phyloP scores from a whole-genome alignment of 35 echinoderm and acorn worm genomes.

The Amphiura filiformis region DNA sequence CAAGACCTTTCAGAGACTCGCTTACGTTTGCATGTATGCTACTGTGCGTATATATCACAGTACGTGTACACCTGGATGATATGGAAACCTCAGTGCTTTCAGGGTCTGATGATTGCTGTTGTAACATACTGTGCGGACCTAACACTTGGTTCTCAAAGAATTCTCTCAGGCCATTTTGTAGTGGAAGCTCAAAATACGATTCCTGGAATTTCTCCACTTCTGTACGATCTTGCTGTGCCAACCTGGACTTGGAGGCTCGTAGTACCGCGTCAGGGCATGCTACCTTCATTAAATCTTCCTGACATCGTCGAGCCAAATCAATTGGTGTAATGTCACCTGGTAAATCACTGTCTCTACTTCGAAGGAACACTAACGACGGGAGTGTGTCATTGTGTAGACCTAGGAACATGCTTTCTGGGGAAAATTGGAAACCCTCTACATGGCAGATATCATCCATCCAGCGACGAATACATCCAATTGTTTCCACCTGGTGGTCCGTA shows the following conservation, averaged over 20 bases:
- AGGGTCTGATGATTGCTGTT: not conserved
- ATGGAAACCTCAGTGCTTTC: not conserved
- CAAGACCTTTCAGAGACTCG: not conserved
- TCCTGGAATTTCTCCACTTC: conserved; percentile 10
- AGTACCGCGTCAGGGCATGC: conserved; percentile 30
- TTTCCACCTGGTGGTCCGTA: not conserved
- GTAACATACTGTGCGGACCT: not conserved
- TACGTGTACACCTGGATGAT: not conserved
- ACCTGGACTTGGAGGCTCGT: conserved; percentile 25
- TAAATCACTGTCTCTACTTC: not conserved
- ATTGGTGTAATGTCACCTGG: not conserved
- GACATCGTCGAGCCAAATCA: not conserved
- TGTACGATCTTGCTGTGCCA: not conserved
- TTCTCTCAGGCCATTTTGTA: conserved; percentile 2
- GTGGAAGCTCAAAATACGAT: conserved; percentile 17
- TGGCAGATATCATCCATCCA: conserved; percentile 30
- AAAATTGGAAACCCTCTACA: conserved; percentile 25
- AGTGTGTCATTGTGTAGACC: conserved; percentile 37
- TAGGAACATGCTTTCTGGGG: conserved; percentile 18
- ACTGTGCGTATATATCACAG: conserved; percentile 27
- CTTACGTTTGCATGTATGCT: conserved; percentile 25
- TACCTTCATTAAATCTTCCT: conserved; percentile 24
- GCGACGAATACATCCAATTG: not conserved
- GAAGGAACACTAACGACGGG: conserved; percentile 23
- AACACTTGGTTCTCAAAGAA: not conserved